phyloP scores from a whole-genome alignment of 1,140 invertebrate species.

The Polyergus mexicanus region DNA sequence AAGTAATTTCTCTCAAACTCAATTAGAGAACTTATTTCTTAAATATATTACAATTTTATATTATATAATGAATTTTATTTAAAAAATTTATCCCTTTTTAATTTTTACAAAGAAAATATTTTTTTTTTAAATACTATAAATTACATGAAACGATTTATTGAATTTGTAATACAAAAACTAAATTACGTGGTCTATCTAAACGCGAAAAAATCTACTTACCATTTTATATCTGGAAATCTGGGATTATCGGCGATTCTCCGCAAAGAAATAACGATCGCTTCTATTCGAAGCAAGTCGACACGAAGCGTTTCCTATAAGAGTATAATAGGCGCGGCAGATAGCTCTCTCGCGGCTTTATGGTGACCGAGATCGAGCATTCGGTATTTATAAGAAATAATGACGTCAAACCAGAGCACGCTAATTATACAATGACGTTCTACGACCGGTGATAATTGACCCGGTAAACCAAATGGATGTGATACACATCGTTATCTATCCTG shows the following conservation, averaged over 20 bases:
- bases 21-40: neutral
- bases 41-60: neutral
- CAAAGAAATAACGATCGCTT: constrained; percentile 28
- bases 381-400: constrained; percentile 84
- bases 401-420: constrained; percentile 84
- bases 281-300: neutral
- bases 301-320: neutral
- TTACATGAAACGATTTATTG: neutral
- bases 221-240: neutral
- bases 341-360: constrained; percentile 50
- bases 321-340: constrained; percentile 14
- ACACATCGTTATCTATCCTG: neutral
- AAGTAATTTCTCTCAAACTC: neutral
- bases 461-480: constrained; percentile 73
- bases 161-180: neutral
- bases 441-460: constrained; percentile 82
- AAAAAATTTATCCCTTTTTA: neutral
- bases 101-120: neutral
- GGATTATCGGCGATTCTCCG: neutral
- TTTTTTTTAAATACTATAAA: neutral
- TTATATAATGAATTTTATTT: too few relatives aligned
- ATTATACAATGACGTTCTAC: constrained; percentile 82
- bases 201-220: neutral
- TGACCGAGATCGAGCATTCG: constrained; percentile 29
- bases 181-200: neutral